Evolutionary conservation across 2,113 vertebrate genomes (phyloP).

Genomic region (Clinocottus analis): DNA sequence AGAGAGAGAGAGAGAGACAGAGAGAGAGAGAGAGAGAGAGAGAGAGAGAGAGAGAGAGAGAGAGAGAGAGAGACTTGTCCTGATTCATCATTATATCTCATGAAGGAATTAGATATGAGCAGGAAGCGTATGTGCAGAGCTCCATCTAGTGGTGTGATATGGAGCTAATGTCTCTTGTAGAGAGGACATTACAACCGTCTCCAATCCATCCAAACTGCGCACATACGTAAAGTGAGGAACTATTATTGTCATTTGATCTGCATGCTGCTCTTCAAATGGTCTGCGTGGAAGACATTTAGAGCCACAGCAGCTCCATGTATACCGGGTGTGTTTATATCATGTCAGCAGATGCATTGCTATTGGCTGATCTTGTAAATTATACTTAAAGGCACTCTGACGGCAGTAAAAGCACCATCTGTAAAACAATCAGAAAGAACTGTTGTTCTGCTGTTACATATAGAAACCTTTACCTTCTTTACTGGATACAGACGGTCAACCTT

Average conservation of each 20-base stretch:
- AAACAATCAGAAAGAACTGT: background rate
- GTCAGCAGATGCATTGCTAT: background rate
- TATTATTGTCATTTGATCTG: too few species aligned
- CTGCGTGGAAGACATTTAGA: too few species aligned
- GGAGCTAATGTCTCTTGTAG: too few species aligned
- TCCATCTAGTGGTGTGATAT: conserved; percentile 61
- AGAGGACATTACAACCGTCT: too few species aligned
- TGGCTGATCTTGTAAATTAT: background rate
- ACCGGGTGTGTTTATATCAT: background rate
- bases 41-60: too few species aligned
- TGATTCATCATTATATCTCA: background rate
- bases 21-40: too few species aligned
- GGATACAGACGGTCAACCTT: background rate
- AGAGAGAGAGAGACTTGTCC: too few species aligned
- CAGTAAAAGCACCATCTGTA: background rate
- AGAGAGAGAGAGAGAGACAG: too few species aligned
- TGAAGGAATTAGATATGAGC: background rate
- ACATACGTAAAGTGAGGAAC: too few species aligned
- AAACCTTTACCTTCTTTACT: background rate
- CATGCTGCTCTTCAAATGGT: too few species aligned
- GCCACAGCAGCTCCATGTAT: background rate
- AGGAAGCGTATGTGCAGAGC: conserved; percentile 25
- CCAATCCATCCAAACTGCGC: background rate
- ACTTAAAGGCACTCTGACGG: background rate
- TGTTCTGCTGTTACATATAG: background rate